phyloP scores from a whole-genome alignment of 92 coral and sea anemone genomes.

The Plumapathes pennacea region DNA sequence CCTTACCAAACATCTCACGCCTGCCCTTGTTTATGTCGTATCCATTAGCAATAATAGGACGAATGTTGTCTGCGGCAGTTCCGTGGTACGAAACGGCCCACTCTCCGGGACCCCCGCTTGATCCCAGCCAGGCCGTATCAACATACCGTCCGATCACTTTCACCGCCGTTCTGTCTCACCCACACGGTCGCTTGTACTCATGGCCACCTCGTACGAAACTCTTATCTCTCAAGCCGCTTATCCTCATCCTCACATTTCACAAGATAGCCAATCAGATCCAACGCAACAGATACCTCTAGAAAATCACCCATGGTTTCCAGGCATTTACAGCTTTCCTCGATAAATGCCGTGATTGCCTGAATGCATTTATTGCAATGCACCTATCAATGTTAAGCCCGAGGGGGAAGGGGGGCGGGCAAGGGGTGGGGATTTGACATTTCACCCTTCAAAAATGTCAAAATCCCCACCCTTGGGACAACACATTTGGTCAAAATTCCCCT shows the following conservation, averaged over 20 bases:
- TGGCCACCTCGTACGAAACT: constrained; percentile 49
- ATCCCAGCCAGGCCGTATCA: constrained; percentile 61
- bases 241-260: constrained; percentile 24
- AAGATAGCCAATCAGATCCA: constrained; percentile 77
- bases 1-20: constrained; percentile 28
- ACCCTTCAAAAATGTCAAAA: too few species aligned
- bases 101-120: constrained; percentile 52
- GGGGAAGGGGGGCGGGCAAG: too few species aligned
- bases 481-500: too few species aligned
- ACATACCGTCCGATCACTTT: constrained; percentile 32
- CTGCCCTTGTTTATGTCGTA: constrained; percentile 31
- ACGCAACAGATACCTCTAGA: constrained; percentile 56
- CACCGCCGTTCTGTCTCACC: constrained; percentile 62
- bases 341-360: constrained; percentile 20
- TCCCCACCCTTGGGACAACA: too few species aligned
- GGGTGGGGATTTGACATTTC: too few species aligned
- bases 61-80: constrained; percentile 15
- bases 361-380: constrained; percentile 41
- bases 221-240: constrained; percentile 24
- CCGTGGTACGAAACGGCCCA: constrained; percentile 85
- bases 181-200: constrained; percentile 65
- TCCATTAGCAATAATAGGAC: constrained; percentile 32
- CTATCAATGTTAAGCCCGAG: too few species aligned
- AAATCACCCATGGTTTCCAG: constrained; percentile 15
- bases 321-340: constrained; percentile 9